Base-by-base conservation (phyloP, 2,113 vertebrate genomes). In the Jaculus jaculus region DNA sequence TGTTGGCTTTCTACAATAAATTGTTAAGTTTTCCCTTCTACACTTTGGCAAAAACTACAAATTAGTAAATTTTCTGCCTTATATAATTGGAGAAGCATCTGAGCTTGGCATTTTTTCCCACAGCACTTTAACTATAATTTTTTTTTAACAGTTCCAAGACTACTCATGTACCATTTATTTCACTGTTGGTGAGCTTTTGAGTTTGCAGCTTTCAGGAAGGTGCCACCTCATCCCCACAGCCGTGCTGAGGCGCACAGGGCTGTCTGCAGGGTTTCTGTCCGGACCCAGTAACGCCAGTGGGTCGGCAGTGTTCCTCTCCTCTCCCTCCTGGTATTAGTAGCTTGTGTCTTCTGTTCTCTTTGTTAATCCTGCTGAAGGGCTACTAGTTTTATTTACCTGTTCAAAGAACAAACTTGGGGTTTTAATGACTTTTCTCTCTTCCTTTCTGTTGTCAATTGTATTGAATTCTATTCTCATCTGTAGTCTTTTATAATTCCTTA, bases 111-210 rank as follows among this genome's bases (percentile, higher is more conserved):
- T 37, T 82, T n/a, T 82, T 47, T 81, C 82, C 34, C 39, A 30
- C 58, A 91, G 39, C 73, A 68, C 77, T 69, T 87, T 37, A 77
- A 72, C 18, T 39, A 92, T 20, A 88, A 84, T 91, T 32, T 77
- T 91, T 32, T 77, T 65, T 72, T 72, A 91, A 84, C 13, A 66
- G 72, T 34, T 84, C 21, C 21, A 65, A 37, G 58, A 69, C 21
- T 73, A 71, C 61, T 39, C 79, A 60, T 24, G 69, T 51, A 65
- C 58, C 54, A 65, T 32, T 47, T 34, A 58, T 23, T 32, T 84
- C 30, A 72, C 13, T 23, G 30, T 21, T 51, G 20, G 13, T 63
- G 65, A 71, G 15, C 23, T 51, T 72, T 28, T 54, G 24, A 3
- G 65, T 81, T 10, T 60, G 60, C 20, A 60, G 42, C 42, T 21